A percentile compares a stretch with the other conserved stretches of the same genome.
These are phyloP conservation scores for Pyrgilauda ruficollis DNA, from an alignment of 2,113 vertebrate species.

Conservation along the genomic window DNA sequence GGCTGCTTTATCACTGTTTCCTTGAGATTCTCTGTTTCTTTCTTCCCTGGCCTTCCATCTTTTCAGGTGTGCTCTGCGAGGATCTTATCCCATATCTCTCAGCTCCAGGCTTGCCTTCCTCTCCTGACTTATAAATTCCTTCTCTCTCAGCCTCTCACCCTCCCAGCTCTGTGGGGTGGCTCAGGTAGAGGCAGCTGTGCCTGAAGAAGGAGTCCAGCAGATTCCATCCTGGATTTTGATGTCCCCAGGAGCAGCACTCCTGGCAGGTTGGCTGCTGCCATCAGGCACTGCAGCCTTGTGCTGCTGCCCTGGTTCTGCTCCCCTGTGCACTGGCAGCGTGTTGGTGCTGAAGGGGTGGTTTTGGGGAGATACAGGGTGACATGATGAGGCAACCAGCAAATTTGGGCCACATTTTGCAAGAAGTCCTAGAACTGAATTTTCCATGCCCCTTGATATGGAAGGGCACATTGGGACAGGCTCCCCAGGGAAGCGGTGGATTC, in stretches of 20 bases:
- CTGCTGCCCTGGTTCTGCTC: background rate
- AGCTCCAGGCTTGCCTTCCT: conserved; percentile 7
- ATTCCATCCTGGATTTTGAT: background rate
- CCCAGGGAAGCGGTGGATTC: background rate
- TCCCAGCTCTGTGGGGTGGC: background rate
- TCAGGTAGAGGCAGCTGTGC: background rate
- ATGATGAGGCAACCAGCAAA: background rate
- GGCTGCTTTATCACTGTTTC: conserved; percentile 39
- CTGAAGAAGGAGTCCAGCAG: background rate
- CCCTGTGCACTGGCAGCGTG: background rate
- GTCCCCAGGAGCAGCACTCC: background rate
- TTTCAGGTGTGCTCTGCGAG: conserved; percentile 17
- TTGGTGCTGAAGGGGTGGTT: background rate
- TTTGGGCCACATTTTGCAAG: background rate
- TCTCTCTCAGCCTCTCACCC: background rate
- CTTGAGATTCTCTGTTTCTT: conserved; percentile 18
- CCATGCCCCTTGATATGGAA: accelerated
- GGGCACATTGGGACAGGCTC: background rate
- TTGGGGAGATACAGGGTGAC: accelerated
- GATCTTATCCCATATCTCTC: background rate
- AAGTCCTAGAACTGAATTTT: background rate
- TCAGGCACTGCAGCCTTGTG: background rate
- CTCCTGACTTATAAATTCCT: background rate
- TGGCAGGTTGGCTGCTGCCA: background rate
- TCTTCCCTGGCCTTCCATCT: background rate